A percentile compares a stretch with the other conserved stretches of the same genome.
Evolutionary conservation across 2,797 vertebrate genomes (phyloP).

Genomic region (Chaenodraco wilsoni): DNA sequence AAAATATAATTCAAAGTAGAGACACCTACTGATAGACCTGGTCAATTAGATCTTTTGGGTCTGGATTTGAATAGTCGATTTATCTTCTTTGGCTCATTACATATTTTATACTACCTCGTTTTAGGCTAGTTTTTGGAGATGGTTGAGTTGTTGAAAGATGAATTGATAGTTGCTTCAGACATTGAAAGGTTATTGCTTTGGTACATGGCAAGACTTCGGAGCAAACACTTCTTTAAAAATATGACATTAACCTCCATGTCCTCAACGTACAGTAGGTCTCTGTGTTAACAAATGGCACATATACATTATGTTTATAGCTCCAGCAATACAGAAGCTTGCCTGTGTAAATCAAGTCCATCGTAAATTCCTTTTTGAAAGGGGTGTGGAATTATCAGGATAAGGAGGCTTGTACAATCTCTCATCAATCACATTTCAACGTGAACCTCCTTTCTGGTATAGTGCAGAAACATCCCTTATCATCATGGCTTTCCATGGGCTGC

Average conservation of each 20-base stretch:
- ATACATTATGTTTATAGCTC: constrained; percentile 36
- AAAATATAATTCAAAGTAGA: constrained; percentile 7
- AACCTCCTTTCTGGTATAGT: constrained; percentile 44
- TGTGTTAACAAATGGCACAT: constrained; percentile 42
- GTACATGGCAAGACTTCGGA: constrained; percentile 12
- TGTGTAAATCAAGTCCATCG: constrained; percentile 50
- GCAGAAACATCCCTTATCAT: constrained; percentile 66
- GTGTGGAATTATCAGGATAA: constrained; percentile 55
- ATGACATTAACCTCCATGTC: constrained; percentile 27
- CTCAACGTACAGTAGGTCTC: neutral
- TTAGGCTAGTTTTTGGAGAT: constrained; percentile 19
- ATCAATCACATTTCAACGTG: constrained; percentile 59
- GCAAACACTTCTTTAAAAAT: constrained; percentile 25
- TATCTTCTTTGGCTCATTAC: constrained; percentile 3
- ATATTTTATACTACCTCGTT: neutral
- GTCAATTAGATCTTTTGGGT: constrained; percentile 7
- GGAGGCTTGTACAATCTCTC: constrained; percentile 49
- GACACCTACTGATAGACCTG: neutral
- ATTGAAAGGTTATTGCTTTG: constrained; percentile 40
- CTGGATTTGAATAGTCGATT: constrained; percentile 10
- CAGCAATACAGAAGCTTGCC: constrained; percentile 32
- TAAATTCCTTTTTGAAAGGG: constrained; percentile 62
- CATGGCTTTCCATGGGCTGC: constrained; percentile 58
- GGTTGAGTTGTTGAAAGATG: neutral
- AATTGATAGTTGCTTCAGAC: constrained; percentile 14